Conservation (phyloP, 1,140 invertebrate species). For the Ceratina calcarata region DNA sequence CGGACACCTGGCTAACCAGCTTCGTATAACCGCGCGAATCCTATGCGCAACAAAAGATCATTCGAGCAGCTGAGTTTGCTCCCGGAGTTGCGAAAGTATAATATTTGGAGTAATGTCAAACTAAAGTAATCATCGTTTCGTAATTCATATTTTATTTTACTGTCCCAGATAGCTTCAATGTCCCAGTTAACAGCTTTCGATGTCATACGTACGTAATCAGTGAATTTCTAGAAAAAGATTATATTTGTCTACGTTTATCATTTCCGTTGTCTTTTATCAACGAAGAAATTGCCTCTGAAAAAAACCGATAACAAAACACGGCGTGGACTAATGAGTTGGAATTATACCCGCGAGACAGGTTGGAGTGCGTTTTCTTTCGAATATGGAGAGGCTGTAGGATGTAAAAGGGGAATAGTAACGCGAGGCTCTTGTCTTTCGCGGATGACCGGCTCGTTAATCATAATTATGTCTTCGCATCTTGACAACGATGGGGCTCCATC, state of each 20-base stretch:
- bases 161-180: no score
- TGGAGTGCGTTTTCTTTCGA: background rate
- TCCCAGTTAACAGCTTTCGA: no score
- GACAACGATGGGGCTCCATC: constrained; percentile 3
- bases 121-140: constrained; percentile 28
- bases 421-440: background rate
- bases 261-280: no score
- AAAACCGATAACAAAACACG: no score
- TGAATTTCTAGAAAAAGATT: no score
- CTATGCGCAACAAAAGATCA: background rate
- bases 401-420: constrained; percentile 4
- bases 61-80: background rate
- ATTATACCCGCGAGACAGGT: background rate
- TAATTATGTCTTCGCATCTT: background rate
- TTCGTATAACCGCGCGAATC: background rate
- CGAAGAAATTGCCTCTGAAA: no score
- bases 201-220: no score
- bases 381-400: background rate
- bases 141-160: constrained; percentile 5
- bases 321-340: background rate
- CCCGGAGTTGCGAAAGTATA: constrained; percentile 28
- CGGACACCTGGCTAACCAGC: background rate
- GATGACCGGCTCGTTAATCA: constrained; percentile 22
- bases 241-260: no score
- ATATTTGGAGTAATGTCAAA: constrained; percentile 39